Evolutionary conservation across 2,113 vertebrate genomes (phyloP).

Genomic region (Chloebia gouldiae): DNA sequence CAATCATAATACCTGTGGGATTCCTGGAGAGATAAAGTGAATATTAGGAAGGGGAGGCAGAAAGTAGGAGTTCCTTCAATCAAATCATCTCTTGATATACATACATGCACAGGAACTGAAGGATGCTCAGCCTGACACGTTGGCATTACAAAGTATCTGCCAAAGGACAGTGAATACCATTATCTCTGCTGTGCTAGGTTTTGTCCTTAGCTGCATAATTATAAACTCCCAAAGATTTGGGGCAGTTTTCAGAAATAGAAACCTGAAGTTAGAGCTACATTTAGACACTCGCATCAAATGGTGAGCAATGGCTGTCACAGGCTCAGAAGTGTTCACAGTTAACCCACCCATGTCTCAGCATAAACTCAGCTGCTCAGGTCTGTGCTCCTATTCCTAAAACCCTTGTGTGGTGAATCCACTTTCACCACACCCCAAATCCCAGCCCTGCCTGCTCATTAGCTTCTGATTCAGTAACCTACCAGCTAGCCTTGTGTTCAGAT

Average conservation of each 20-base stretch:
- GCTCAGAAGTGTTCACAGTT: background rate
- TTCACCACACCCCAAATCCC: background rate
- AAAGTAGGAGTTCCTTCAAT: background rate
- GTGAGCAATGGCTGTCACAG: background rate
- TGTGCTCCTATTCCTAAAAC: background rate
- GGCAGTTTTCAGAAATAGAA: conserved; percentile 1
- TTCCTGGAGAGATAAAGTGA: background rate
- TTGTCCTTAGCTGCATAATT: background rate
- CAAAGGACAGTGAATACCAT: background rate
- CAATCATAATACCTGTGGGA: background rate
- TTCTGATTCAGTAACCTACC: background rate
- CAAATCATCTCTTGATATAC: background rate
- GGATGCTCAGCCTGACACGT: background rate
- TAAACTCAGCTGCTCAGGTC: background rate
- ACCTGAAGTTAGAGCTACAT: background rate
- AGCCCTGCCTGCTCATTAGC: background rate
- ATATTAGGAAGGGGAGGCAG: background rate
- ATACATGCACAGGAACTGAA: background rate
- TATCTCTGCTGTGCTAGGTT: background rate
- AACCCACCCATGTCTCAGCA: accelerated
- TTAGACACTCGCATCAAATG: background rate
- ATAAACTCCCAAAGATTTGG: background rate
- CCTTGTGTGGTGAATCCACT: background rate
- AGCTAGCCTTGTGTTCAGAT: background rate
- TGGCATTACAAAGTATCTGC: background rate